These are phyloP conservation scores for Charanyca ferruginea DNA, from an alignment of 2,888 invertebrate genomes.

Conservation along the genomic window DNA sequence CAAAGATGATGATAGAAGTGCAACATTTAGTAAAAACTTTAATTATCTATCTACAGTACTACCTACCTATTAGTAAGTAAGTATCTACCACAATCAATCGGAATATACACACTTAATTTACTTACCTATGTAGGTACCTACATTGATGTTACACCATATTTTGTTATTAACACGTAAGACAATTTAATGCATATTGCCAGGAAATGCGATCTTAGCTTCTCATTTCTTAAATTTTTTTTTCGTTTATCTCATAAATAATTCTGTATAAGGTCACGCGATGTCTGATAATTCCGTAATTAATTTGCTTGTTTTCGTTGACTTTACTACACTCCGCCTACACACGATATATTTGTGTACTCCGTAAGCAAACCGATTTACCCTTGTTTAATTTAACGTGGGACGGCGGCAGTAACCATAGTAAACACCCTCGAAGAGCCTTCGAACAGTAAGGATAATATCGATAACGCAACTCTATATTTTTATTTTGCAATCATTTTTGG, in stretches of 20 bases:
- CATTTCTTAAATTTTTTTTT: conserved; percentile 6
- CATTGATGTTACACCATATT: conserved; percentile 25
- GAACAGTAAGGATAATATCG: conserved; percentile 28
- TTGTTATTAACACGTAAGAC: conserved; percentile 18
- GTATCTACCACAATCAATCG: too few species aligned
- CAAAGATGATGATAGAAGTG: too few species aligned
- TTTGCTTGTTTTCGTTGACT: conserved; percentile 34
- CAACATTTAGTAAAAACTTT: too few species aligned
- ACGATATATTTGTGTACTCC: conserved; percentile 19
- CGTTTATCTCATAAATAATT: conserved; percentile 31
- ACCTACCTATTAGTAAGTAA: too few species aligned
- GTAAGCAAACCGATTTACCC: conserved; percentile 39
- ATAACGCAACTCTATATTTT: conserved; percentile 10
- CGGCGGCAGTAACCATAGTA: conserved; percentile 39
- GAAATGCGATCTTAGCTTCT: conserved; percentile 27
- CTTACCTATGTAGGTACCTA: background rate
- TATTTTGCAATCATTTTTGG: conserved; percentile 5
- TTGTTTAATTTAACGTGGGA: conserved; percentile 42
- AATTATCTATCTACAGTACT: too few species aligned
- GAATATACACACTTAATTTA: too few species aligned
- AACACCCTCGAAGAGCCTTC: conserved; percentile 26
- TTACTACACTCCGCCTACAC: conserved; percentile 37
- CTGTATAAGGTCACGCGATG: conserved; percentile 31
- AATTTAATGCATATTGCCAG: conserved; percentile 3
- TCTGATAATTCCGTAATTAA: conserved; percentile 35